Percentiles rank a stretch among this genome's conserved stretches.
Evolutionary conservation across 2,888 invertebrate genomes (phyloP).

Genomic region (Zhuqinia jingwanae): DNA sequence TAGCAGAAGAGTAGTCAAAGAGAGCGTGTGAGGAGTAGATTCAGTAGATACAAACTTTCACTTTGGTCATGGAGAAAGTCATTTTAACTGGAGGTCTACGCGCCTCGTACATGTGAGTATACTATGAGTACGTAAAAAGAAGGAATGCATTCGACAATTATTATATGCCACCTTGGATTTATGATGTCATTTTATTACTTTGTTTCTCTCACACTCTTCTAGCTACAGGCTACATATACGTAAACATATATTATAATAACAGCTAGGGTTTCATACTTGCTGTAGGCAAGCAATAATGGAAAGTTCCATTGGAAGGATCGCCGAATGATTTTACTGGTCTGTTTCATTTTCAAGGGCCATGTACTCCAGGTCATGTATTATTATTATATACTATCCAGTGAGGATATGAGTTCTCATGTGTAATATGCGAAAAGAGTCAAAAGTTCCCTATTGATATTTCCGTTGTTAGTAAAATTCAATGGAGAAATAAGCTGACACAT

Average conservation of each 20-base stretch:
- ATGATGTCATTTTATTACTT: constrained; percentile 68
- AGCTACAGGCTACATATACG: background rate
- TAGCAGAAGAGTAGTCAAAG: background rate
- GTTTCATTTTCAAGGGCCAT: constrained; percentile 64
- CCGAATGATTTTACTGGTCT: constrained; percentile 56
- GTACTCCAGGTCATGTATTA: constrained; percentile 33
- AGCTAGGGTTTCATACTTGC: no score
- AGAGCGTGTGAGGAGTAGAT: no score
- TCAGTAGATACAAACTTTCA: background rate
- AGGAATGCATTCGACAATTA: constrained; percentile 68
- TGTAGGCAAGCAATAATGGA: no score
- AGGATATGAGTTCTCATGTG: constrained; percentile 34
- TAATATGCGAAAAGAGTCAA: constrained; percentile 16
- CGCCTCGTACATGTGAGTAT: background rate
- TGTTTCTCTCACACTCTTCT: constrained; percentile 27
- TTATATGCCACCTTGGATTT: constrained; percentile 70
- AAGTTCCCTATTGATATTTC: constrained; percentile 56
- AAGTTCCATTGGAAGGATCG: background rate
- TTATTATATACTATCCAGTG: background rate
- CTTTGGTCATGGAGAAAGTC: constrained; percentile 25
- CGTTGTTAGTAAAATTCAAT: constrained; percentile 29
- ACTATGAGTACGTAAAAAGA: constrained; percentile 27
- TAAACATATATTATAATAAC: no score
- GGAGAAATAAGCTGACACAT: background rate
- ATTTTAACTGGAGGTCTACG: background rate